Conservation (phyloP, 2,888 invertebrate genomes). For the Scaeva pyrastri region DNA sequence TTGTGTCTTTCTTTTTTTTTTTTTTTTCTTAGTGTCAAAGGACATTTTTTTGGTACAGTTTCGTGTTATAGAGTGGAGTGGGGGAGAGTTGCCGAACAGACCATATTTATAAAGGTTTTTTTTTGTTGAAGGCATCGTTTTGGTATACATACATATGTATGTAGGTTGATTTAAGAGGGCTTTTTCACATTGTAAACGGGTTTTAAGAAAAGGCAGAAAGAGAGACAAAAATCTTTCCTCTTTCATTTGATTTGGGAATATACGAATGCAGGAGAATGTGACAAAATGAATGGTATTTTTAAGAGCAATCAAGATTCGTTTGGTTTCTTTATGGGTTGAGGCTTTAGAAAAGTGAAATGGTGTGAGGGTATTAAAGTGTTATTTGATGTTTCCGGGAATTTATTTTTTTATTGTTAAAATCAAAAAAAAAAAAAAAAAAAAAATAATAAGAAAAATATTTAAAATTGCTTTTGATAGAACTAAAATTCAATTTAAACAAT, state of each 20-base stretch:
- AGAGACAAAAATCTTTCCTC: not conserved
- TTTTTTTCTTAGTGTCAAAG: conserved; percentile 46
- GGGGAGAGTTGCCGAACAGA: not conserved
- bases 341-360: conserved; percentile 7
- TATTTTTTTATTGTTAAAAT: not conserved
- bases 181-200: conserved; percentile 41
- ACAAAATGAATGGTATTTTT: conserved; percentile 52
- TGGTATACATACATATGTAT: not conserved
- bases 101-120: conserved; percentile 10
- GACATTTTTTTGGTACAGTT: conserved; percentile 55
- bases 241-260: conserved; percentile 40
- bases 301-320: conserved; percentile 42
- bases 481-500: no score
- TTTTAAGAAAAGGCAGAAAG: conserved; percentile 6
- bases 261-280: conserved; percentile 46
- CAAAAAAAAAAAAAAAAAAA: not conserved
- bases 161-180: conserved; percentile 19
- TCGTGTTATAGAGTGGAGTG: conserved; percentile 8
- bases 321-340: conserved; percentile 43
- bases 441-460: no score
- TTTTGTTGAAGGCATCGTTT: conserved; percentile 26
- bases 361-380: conserved; percentile 10
- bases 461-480: no score
- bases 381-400: conserved; percentile 24
- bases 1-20: conserved; percentile 52